Conservation (phyloP, 2,113 vertebrate species). For the Empidonax traillii region DNA sequence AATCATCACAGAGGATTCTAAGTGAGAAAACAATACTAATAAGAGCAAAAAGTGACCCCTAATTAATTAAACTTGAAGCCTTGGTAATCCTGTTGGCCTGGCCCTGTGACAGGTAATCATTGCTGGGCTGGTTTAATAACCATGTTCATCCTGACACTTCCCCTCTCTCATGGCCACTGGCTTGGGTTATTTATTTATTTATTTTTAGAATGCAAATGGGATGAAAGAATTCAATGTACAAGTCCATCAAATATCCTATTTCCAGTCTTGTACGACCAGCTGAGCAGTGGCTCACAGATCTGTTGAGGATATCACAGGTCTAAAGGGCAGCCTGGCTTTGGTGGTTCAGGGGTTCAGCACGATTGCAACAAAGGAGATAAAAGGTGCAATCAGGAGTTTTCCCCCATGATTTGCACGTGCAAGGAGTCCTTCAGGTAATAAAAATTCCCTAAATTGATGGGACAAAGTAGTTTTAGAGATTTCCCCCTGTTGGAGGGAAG, state of each 20-base stretch:
- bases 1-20: background rate
- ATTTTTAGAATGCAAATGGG: background rate
- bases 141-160: background rate
- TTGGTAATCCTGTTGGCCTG: background rate
- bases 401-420: background rate
- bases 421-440: background rate
- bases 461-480: background rate
- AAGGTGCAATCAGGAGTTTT: background rate
- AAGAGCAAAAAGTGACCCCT: background rate
- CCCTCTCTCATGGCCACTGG: background rate
- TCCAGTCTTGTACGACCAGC: rapidly evolving
- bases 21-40: background rate
- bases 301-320: background rate
- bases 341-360: background rate
- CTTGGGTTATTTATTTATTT: background rate
- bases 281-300: background rate
- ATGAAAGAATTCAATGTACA: background rate
- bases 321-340: background rate
- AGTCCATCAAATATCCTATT: background rate
- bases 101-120: background rate
- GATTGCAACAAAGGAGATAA: background rate
- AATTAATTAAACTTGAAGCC: background rate
- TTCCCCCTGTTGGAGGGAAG: rapidly evolving
- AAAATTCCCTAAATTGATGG: rapidly evolving
- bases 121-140: background rate